phyloP scores from a whole-genome alignment of 1,140 invertebrate genomes.

The Aphidius ervi region DNA sequence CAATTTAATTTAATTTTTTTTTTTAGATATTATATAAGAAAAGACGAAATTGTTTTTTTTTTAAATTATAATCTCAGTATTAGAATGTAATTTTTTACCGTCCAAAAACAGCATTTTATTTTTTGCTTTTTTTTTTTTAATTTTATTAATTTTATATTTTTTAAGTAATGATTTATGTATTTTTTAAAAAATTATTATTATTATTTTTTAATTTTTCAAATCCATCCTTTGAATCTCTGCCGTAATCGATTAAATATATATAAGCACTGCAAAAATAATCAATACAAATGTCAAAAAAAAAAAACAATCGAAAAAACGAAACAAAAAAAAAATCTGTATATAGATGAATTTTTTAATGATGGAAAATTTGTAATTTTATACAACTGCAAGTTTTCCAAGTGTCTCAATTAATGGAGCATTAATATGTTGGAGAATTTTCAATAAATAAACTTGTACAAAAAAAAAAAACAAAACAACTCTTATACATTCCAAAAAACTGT shows the following conservation, averaged over 20 bases:
- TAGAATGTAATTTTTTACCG: constrained; percentile 43
- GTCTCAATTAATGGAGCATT: constrained; percentile 10
- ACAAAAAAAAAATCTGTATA: constrained; percentile 10
- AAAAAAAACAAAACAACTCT: too few species aligned
- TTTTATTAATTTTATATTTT: constrained; percentile 29
- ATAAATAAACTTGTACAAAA: too few species aligned
- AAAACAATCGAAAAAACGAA: not conserved
- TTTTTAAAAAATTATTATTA: constrained; percentile 4
- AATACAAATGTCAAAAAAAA: not conserved
- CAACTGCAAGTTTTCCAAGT: constrained; percentile 15
- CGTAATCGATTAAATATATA: not conserved
- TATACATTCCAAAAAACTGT: too few species aligned
- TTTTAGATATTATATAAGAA: too few species aligned
- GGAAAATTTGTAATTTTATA: constrained; percentile 19
- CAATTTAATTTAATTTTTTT: too few species aligned
- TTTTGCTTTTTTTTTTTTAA: constrained; percentile 33
- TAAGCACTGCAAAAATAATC: not conserved
- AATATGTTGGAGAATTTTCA: too few species aligned
- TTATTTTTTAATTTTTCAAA: too few species aligned
- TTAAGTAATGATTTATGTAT: constrained; percentile 21
- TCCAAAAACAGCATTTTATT: constrained; percentile 41
- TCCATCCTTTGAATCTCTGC: too few species aligned
- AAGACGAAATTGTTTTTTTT: not conserved
- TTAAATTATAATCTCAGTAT: constrained; percentile 32
- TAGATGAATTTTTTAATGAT: constrained; percentile 9